Evolutionary conservation across 1,140 invertebrate species (phyloP).

Genomic region (Ooceraea biroi): DNA sequence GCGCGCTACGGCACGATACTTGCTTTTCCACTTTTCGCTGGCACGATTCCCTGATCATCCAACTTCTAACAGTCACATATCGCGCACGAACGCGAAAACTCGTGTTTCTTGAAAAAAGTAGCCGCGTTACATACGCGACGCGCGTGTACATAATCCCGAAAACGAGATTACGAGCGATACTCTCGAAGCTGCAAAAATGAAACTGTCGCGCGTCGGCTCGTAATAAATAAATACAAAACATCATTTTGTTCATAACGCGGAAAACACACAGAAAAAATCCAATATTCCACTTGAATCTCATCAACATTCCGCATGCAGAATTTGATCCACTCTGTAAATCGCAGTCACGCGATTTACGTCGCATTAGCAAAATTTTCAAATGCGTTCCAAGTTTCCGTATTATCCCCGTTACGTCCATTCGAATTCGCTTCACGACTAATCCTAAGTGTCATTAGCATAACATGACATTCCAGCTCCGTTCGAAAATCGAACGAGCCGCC

Average conservation of each 20-base stretch:
- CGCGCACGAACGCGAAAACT: slow-evolving; percentile 34
- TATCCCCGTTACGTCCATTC: neutral
- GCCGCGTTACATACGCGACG: slow-evolving; percentile 47
- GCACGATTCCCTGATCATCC: slow-evolving; percentile 71
- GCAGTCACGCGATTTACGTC: neutral
- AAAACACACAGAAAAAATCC: neutral
- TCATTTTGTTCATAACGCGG: neutral
- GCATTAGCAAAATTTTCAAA: neutral
- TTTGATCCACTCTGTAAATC: neutral
- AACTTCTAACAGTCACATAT: slow-evolving; percentile 59
- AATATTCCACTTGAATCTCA: neutral
- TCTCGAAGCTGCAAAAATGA: slow-evolving; percentile 14
- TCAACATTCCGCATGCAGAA: neutral
- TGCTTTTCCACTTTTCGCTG: slow-evolving; percentile 73
- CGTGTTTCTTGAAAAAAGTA: slow-evolving; percentile 54
- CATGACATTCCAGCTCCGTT: too few relatives aligned
- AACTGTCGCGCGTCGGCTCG: neutral
- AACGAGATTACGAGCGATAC: neutral
- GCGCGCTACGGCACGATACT: slow-evolving; percentile 48
- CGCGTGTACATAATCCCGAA: slow-evolving; percentile 26
- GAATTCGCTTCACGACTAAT: neutral
- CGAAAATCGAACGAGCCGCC: too few relatives aligned
- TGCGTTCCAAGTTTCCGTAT: neutral
- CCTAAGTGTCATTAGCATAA: neutral
- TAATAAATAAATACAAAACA: neutral